Evolutionary conservation across 2,888 invertebrate genomes (phyloP), one percentile per base, ranked within the genome.

Genomic region (Trichacis sp.): DNA sequence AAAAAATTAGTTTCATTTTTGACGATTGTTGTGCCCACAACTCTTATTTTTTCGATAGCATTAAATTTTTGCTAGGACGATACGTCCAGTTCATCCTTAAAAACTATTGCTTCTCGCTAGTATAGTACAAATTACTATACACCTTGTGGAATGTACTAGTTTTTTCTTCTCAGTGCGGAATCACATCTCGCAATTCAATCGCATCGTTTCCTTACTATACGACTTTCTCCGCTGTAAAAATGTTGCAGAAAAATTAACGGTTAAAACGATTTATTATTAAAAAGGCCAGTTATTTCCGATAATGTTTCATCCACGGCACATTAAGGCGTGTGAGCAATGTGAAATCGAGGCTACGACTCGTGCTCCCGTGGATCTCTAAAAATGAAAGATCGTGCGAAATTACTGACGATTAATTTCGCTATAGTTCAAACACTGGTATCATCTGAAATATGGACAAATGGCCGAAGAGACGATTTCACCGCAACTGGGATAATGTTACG

Each of bases 401-500:
- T 30, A 42, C 40, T 11, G 46, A 24, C 17, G 52, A 47, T 19
- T 48, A 29, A 48, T 42, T 60, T 33, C 9, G 9, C 14, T 33
- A 45, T 33, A 45, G 49, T 40, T 30, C 51, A 61, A 51, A 51
- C 45, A 51, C 8, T 29, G 18, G 49, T 45, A 42, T 61, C 55
- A 17, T 61, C 36, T 42, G 40, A 61, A 61, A 46, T 57, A 33
- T 48, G 59, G 67, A 68, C 64, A 62, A 68, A 70, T 67, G 45
- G 47, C 18, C 48, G 48, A 47, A 63, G 65, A 64, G 68, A 68
- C 73, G 78, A 79, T 81, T 81, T 80, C 79, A 75, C 79, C 72
- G 65, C 73, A 77, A 78, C 74, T 75, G 73, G 77, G 76, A 79
- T 80, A 75, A 76, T 71, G 76, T 75, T 77, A 75, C 75, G 72